Base-by-base conservation (phyloP, 2,797 vertebrate genomes). In the Gymnoscopelus braueri region DNA sequence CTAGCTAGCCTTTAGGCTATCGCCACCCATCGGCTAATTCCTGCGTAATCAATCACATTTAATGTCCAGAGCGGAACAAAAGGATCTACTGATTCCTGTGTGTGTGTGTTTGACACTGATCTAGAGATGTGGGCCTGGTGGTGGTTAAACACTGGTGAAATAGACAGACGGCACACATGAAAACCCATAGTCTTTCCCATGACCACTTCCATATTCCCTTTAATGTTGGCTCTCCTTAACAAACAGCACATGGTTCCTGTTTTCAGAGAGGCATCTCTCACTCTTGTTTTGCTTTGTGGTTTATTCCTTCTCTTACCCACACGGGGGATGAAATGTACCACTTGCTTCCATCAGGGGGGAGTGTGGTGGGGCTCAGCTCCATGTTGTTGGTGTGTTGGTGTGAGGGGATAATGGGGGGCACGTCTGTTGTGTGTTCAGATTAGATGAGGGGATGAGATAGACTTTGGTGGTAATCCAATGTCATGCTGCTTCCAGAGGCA, bases 391-490 rank as follows among this genome's bases (percentile, higher is more conserved):
- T 61, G 32, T 39, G 64, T 69, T 65, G 76, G 26, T 66, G 69
- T 19, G 59, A 67, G 71, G 80, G 58, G 44, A 44, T 49, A 15
- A 15, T 50, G 39, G 55, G 23, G 32, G 32, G 24, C 9, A 44
- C 44, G 29, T 73, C 75, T 62, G 63, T 3, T 54, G 32, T 54
- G 56, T 74, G 69, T 79, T 80, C 71, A 39, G 69, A 84, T 84
- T 81, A 87, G 78, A 83, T 49, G 75, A 84, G 84, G 68, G 63
- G 56, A 85, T 83, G 80, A 83, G 83, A 88, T 86, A 78, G 84
- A 44, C 60, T 65, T 70, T 49, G 65, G 60, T 67, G 66, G 49
- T 86, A 89, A 90, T 82, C 71, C 75, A 82, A 90, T 90, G 84
- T 85, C 84, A 88, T 77, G 85, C 85, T 68, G 51, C 73, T 81